Percentiles rank a stretch among this genome's conserved stretches.
Conservation (phyloP, 2,888 invertebrate genomes). For the Galerucella nymphaeae region DNA sequence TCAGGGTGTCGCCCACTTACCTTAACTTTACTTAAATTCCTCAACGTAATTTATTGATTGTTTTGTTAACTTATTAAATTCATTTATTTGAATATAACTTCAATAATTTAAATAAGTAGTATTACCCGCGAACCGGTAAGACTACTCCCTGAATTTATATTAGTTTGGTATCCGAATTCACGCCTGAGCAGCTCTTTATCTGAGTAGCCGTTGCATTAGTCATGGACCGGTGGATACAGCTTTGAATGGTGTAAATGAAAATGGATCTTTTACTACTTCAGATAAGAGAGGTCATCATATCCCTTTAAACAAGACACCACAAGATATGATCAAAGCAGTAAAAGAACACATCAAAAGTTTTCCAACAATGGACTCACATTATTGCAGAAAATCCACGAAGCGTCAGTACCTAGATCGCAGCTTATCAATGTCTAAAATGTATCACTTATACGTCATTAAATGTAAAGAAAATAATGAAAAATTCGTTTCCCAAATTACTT, state of each 20-base stretch:
- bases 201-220: conserved; percentile 34
- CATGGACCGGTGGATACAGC: conserved; percentile 29
- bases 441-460: neutral
- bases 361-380: neutral
- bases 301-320: neutral
- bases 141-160: no score
- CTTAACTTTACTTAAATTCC: no score
- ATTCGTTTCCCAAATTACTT: conserved; percentile 33
- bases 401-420: neutral
- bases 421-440: neutral
- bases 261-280: neutral
- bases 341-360: neutral
- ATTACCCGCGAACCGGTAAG: no score
- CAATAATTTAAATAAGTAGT: no score
- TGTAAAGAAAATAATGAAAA: conserved; percentile 2
- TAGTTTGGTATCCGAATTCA: no score
- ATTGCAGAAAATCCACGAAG: neutral
- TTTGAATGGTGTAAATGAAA: neutral
- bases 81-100: no score
- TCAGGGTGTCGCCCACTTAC: no score
- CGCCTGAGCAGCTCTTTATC: no score
- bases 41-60: no score
- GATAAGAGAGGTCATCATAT: neutral
- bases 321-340: neutral
- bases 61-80: no score